Conservation (phyloP, 2,797 vertebrate genomes). For the Poeciliopsis paucimaculata region DNA sequence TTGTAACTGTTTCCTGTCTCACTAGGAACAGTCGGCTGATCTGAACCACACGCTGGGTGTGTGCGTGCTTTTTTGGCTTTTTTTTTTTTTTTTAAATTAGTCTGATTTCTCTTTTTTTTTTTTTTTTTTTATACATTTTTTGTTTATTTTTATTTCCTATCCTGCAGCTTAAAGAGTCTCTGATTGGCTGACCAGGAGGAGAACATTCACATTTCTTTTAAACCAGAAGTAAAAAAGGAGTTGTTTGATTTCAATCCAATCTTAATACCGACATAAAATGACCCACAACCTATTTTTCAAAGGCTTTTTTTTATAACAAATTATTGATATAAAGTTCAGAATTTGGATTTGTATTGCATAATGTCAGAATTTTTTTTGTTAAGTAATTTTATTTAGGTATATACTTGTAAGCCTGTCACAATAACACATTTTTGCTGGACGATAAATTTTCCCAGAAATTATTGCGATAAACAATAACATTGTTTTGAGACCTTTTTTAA, state of each 20-base stretch:
- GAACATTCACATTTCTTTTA: neutral
- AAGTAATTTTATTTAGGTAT: too few relatives aligned
- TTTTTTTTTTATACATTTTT: constrained; percentile 3
- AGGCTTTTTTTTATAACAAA: too few relatives aligned
- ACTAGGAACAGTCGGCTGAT: constrained; percentile 61
- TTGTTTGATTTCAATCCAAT: neutral
- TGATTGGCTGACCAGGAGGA: neutral
- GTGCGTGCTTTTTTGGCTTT: neutral
- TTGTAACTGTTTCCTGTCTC: constrained; percentile 75
- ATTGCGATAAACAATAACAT: too few relatives aligned
- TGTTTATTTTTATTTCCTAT: neutral
- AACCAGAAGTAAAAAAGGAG: neutral
- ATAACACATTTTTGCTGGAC: too few relatives aligned
- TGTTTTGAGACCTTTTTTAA: too few relatives aligned
- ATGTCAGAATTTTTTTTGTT: too few relatives aligned
- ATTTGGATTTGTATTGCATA: too few relatives aligned
- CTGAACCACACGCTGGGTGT: constrained; percentile 19
- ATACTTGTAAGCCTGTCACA: too few relatives aligned
- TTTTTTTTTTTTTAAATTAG: neutral
- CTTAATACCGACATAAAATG: neutral
- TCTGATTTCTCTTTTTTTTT: constrained; percentile 13
- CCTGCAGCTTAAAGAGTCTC: neutral
- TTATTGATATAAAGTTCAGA: too few relatives aligned
- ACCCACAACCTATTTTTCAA: neutral
- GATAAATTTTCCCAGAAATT: too few relatives aligned